Conservation (phyloP, 2,888 invertebrate species). For the Erpobdella octoculata region DNA sequence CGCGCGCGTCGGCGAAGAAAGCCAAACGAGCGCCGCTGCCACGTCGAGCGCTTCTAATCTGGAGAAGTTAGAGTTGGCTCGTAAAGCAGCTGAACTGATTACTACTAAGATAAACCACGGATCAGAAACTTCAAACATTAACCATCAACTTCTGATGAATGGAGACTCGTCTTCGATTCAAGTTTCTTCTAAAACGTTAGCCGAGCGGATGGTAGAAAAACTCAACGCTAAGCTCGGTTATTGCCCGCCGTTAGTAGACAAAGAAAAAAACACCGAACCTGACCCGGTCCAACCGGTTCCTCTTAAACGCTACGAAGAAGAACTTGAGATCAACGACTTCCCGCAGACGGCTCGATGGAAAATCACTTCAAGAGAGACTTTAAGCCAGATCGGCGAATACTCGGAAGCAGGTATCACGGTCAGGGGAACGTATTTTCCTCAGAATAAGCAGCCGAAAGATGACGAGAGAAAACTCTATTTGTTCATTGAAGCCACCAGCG, state of each 20-base stretch:
- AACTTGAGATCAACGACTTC: constrained; percentile 98
- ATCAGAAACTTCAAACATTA: constrained; percentile 75
- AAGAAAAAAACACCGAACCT: constrained; percentile 55
- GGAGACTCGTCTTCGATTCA: constrained; percentile 47
- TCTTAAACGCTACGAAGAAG: constrained; percentile 79
- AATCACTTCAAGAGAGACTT: constrained; percentile 88
- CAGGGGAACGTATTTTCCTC: constrained; percentile 81
- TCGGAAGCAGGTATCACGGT: constrained; percentile 98
- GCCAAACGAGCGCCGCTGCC: constrained; percentile 28
- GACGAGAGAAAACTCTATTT: constrained; percentile 84
- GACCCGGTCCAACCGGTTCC: not conserved
- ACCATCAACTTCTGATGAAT: constrained; percentile 76
- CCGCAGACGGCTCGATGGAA: constrained; percentile 97
- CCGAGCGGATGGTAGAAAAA: constrained; percentile 91
- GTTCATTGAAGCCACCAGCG: constrained; percentile 96
- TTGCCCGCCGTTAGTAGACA: constrained; percentile 62
- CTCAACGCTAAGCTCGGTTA: constrained; percentile 93
- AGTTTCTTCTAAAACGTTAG: constrained; percentile 71
- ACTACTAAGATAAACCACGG: constrained; percentile 73
- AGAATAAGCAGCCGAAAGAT: constrained; percentile 65
- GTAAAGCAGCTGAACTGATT: constrained; percentile 76
- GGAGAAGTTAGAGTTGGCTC: constrained; percentile 68
- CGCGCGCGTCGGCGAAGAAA: constrained; percentile 78
- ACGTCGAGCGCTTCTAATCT: not conserved
- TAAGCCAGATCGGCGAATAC: constrained; percentile 95